Percentiles rank a stretch among this genome's conserved stretches.
phyloP scores from a whole-genome alignment of 2,113 vertebrate species.

The Stigmatopora argus region DNA sequence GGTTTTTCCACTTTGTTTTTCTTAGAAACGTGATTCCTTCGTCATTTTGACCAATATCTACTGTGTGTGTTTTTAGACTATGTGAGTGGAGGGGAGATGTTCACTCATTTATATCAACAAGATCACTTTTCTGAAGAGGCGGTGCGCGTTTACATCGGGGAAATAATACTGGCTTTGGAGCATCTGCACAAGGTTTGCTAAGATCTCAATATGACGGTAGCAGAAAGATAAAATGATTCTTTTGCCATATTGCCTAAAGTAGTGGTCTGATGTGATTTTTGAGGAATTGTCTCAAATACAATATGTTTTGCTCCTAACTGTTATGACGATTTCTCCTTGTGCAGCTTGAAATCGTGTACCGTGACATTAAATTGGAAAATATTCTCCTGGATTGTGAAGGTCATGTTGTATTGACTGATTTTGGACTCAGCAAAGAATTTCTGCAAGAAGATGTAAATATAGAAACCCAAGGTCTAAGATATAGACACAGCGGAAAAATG shows the following conservation, averaged over 20 bases:
- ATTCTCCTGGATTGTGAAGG: conserved; percentile 86
- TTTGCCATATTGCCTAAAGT: not conserved
- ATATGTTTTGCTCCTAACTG: not conserved
- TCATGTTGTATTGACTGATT: conserved; percentile 86
- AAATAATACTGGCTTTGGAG: conserved; percentile 84
- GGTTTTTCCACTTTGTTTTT: conserved; percentile 14
- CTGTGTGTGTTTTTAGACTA: conserved; percentile 73
- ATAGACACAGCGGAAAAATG: not conserved
- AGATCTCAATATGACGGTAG: not conserved
- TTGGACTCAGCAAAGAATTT: conserved; percentile 91
- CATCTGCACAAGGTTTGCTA: conserved; percentile 83
- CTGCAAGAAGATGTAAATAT: conserved; percentile 78
- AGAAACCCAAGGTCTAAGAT: not conserved
- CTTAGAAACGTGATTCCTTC: conserved; percentile 1
- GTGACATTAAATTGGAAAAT: conserved; percentile 89
- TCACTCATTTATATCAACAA: conserved; percentile 87
- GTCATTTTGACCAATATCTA: conserved; percentile 11
- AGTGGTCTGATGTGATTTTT: too few relatives aligned
- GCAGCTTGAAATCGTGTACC: conserved; percentile 85
- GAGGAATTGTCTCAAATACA: not conserved
- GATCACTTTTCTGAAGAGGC: conserved; percentile 86
- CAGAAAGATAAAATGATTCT: not conserved
- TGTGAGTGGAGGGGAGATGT: conserved; percentile 88
- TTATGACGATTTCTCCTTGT: not conserved
- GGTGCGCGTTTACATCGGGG: conserved; percentile 82